Evolutionary conservation across 2,888 invertebrate genomes (phyloP), one percentile per base, ranked within the genome.

Genomic region (Hemithea aestivaria): DNA sequence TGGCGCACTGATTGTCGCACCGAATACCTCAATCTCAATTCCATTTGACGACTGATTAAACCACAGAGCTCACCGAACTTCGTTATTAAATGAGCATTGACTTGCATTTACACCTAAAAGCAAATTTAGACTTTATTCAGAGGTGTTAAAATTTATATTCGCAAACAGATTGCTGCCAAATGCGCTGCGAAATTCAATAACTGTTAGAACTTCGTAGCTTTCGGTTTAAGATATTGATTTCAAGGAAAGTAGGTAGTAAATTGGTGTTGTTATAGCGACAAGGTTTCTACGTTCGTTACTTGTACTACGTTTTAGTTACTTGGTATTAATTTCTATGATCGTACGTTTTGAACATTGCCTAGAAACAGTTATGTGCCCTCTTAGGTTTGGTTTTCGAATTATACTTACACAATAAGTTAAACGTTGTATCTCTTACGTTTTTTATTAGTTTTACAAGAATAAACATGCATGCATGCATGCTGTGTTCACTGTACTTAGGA

Each of bases 11-110:
- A 35, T 35, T 27, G 22, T 27, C 23, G 26, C 30, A 26, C 30
- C 35, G 11, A 48, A 39, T 43, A 45, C 41, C 45, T 38, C 45
- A 46, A 40, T 44, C 27, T 35, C 34, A 23, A 35, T 41, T 30
- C 38, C 35, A 31, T 49, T 44, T 49, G 40, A 41, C 47, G 40
- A 45, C 45, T 52, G 52, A 52, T 52, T 52, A 52, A 52, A 48
- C 52, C 49, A 40, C 52, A 52, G 39, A 47, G 39, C 46, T 37
- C 29, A 7, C 31, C 12, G 23, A 31, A 35, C 10, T 40, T 40
- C 32, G 35, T 35, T 32, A 40, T 40, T 40, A 40, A 35, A 40
- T 35, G 40, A 35, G 32, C 31, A 40, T 35, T 27, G 31, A 35
- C 35, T 35, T 40, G 40, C 40, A 40, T 40, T 23, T 23, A 20